Conservation (phyloP, 2,888 invertebrate species). For the Lasius platythorax region DNA sequence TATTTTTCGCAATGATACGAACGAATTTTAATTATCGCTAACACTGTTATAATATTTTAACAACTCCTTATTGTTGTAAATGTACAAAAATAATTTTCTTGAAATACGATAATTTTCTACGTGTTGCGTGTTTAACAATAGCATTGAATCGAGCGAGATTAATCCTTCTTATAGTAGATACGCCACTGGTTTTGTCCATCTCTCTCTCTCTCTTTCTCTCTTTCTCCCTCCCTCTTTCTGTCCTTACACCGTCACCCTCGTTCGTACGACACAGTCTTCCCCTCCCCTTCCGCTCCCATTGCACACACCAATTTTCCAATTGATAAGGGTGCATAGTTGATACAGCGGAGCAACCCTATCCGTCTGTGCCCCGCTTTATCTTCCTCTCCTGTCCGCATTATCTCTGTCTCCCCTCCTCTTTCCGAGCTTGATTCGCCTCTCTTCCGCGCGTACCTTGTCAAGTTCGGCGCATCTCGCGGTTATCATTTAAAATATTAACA, state of each 20-base stretch:
- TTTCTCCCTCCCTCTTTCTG: slow-evolving; percentile 2
- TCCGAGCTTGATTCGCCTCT: not conserved
- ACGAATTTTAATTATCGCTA: not conserved
- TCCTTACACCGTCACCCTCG: slow-evolving; percentile 57
- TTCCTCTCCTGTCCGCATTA: slow-evolving; percentile 37
- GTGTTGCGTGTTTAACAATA: not conserved
- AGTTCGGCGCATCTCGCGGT: slow-evolving; percentile 33
- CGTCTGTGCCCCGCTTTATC: slow-evolving; percentile 62
- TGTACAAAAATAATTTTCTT: not conserved
- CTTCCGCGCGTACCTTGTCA: slow-evolving; percentile 25
- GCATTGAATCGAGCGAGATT: not conserved
- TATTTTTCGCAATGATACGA: not conserved
- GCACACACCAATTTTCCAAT: slow-evolving; percentile 81
- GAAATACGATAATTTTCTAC: not conserved
- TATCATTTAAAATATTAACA: slow-evolving; percentile 33
- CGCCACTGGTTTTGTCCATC: slow-evolving; percentile 10
- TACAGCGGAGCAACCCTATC: slow-evolving; percentile 74
- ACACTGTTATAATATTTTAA: not conserved
- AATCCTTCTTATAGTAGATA: not conserved
- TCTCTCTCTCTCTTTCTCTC: not conserved
- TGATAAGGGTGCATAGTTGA: slow-evolving; percentile 81
- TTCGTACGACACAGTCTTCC: slow-evolving; percentile 59
- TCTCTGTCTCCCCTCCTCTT: slow-evolving; percentile 32
- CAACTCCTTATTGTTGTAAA: not conserved
- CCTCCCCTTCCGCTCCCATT: slow-evolving; percentile 73